phyloP scores from a whole-genome alignment of 2,797 vertebrate species.

The Chrosomus eos region DNA sequence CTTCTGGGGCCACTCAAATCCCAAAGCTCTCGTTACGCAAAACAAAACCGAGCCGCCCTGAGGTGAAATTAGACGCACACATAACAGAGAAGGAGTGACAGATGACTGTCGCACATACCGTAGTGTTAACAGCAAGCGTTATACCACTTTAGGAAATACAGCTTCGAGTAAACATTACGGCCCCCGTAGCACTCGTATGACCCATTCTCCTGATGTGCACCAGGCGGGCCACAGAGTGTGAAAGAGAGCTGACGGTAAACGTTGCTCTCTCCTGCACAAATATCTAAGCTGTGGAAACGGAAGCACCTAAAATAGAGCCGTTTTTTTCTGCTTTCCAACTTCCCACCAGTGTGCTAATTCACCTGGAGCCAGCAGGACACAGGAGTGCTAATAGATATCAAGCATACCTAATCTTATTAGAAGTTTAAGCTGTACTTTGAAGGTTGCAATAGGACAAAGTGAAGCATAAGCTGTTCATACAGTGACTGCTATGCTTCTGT shows the following conservation, averaged over 20 bases:
- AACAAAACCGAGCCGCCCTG: conserved; percentile 55
- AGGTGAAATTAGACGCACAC: conserved; percentile 33
- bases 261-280: conserved; percentile 68
- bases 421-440: conserved; percentile 71
- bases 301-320: conserved; percentile 64
- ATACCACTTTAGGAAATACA: conserved; percentile 41
- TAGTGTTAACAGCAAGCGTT: conserved; percentile 34
- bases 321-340: conserved; percentile 63
- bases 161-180: conserved; percentile 48
- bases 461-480: conserved; percentile 52
- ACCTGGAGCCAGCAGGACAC: conserved; percentile 63
- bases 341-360: conserved; percentile 65
- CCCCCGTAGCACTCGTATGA: conserved; percentile 5
- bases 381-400: conserved; percentile 71
- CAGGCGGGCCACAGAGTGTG: conserved; percentile 39
- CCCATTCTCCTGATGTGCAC: conserved; percentile 43
- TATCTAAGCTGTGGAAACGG: conserved; percentile 66
- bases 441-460: conserved; percentile 68
- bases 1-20: conserved; percentile 62
- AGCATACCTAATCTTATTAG: conserved; percentile 74
- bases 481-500: neutral
- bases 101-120: conserved; percentile 42
- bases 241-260: conserved; percentile 60
- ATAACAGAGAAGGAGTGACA: conserved; percentile 25
- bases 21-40: conserved; percentile 65